Conservation (phyloP, 2,797 vertebrate genomes). For the Rhyacichthys aspro region DNA sequence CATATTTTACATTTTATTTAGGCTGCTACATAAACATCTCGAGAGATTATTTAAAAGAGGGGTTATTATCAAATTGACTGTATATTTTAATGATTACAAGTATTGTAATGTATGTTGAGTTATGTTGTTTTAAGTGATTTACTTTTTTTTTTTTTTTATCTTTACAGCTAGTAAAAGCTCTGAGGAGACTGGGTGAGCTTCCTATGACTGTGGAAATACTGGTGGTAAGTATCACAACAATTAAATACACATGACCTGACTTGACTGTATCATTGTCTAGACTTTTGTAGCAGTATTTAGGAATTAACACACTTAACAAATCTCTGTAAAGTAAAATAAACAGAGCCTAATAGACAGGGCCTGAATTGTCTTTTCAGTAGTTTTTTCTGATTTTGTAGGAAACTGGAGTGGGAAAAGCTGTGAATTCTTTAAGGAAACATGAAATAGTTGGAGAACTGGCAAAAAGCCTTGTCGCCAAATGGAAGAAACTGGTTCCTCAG, state of each 20-base stretch:
- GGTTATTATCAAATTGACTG: too few relatives aligned
- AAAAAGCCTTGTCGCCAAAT: constrained; percentile 91
- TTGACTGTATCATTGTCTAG: too few relatives aligned
- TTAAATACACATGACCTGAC: too few relatives aligned
- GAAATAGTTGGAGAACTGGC: constrained; percentile 88
- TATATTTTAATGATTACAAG: too few relatives aligned
- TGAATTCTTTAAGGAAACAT: constrained; percentile 93
- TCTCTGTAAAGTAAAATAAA: constrained; percentile 4
- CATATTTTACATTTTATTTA: too few relatives aligned
- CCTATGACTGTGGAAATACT: constrained; percentile 97
- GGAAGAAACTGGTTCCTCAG: constrained; percentile 97
- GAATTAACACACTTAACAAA: too few relatives aligned
- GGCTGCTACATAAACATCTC: too few relatives aligned
- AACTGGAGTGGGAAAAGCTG: constrained; percentile 95
- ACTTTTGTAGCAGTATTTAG: too few relatives aligned
- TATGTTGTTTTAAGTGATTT: background rate
- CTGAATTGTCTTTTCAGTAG: background rate
- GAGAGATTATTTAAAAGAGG: too few relatives aligned
- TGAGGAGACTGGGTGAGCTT: constrained; percentile 90
- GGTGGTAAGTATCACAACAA: constrained; percentile 82
- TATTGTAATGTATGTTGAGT: too few relatives aligned
- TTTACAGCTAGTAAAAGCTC: constrained; percentile 90
- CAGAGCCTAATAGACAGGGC: too few relatives aligned
- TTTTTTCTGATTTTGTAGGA: constrained; percentile 75
- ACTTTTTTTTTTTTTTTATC: constrained; percentile 27